phyloP scores from a whole-genome alignment of 1,140 invertebrate species.

The Oncopeltus fasciatus region DNA sequence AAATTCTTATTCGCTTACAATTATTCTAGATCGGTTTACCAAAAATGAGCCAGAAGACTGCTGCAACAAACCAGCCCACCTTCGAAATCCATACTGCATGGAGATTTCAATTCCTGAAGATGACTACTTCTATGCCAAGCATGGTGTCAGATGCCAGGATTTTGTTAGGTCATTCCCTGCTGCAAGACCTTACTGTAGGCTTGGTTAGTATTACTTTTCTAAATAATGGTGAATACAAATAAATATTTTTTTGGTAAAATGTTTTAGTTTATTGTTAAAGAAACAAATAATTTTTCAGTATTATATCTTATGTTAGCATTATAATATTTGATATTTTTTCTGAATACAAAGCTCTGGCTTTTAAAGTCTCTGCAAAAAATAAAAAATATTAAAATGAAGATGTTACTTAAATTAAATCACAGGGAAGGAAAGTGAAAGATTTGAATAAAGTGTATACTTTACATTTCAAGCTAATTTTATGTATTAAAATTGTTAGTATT shows the following conservation, averaged over 20 bases:
- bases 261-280: not conserved
- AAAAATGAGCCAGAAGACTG: conserved; percentile 80
- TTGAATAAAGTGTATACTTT: too few relatives aligned
- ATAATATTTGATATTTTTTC: not conserved
- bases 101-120: conserved; percentile 80
- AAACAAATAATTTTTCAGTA: too few relatives aligned
- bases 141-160: conserved; percentile 71
- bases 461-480: too few relatives aligned
- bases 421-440: too few relatives aligned
- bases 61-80: conserved; percentile 55
- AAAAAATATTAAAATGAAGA: too few relatives aligned
- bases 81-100: conserved; percentile 84
- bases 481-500: too few relatives aligned
- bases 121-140: conserved; percentile 81
- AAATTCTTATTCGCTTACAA: too few relatives aligned
- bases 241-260: not conserved
- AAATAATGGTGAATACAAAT: not conserved
- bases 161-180: conserved; percentile 80
- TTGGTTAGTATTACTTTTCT: conserved; percentile 35
- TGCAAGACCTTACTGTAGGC: conserved; percentile 62
- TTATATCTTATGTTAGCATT: too few relatives aligned
- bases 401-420: too few relatives aligned
- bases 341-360: too few relatives aligned
- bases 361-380: too few relatives aligned
- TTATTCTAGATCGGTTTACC: conserved; percentile 59